Base-by-base conservation (phyloP, 2,888 invertebrate genomes). In the Callyntrura sp. region DNA sequence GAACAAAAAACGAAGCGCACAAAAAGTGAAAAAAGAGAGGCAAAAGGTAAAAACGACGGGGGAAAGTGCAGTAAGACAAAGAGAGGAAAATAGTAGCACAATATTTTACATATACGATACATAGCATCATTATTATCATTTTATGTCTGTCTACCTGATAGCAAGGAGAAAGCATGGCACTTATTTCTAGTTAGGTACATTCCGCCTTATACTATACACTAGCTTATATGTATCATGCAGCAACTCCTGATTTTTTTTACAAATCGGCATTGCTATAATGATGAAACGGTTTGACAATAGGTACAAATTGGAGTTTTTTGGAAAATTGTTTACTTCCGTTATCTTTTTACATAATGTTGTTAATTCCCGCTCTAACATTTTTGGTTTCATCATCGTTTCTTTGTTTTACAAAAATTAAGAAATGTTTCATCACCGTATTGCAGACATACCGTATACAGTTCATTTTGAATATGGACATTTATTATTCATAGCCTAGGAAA, bases 221-320 rank as follows among this genome's bases (percentile, higher is more conserved):
- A 8, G 25, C 65, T 35, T 68, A 62, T n/a, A 51, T 20, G 55
- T n/a, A 17, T 83, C 83, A 83, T 51, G 68, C 51, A n/a, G 83
- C 28, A 28, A 65, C 48, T 83, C 51, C 65, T 83, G 83, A 51
- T 68, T 65, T 60, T 83, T 28, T 83, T 4, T n/a, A 65, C 17
- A 23, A 45, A 35, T 76, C 11, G 12, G 25, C 25, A 78, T 51
- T 51, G 25, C 28, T 25, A 76, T 60, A 17, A 17, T 48, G 48
- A 48, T 76, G 51, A 76, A 48, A 57, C 55, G 55, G 78, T 17
- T 35, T 78, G 78, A 83, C 65, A 65, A 25, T 9, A 8, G 35
- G 83, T 68, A 65, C n/a, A 83, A 83, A 65, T 83, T 51, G 48
- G 48, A 83, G 68, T 83, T 83, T 57, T 51, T n/a, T 17, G 51